These are phyloP conservation scores for Myotis lucifugus DNA, from an alignment of 2,113 vertebrate genomes.

Conservation along the genomic window DNA sequence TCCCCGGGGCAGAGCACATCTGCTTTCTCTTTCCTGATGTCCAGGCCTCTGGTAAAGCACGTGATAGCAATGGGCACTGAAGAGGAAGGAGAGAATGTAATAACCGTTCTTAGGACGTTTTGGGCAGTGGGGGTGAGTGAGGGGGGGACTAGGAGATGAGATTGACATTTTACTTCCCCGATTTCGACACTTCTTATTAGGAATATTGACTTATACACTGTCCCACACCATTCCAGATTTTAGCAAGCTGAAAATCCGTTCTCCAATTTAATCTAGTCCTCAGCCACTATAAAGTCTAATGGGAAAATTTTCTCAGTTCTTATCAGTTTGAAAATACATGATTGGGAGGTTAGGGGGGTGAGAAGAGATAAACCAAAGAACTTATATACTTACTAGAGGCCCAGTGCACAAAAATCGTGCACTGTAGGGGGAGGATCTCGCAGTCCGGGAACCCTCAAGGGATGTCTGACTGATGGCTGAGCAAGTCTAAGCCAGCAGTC, in stretches of 20 bases:
- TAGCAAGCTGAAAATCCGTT: not conserved
- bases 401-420: too few species aligned
- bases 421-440: too few species aligned
- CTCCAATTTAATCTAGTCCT: conserved; percentile 39
- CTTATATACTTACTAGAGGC: too few species aligned
- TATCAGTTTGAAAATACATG: conserved; percentile 7
- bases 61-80: conserved; percentile 87
- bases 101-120: not conserved
- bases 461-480: too few species aligned
- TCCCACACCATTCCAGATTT: not conserved
- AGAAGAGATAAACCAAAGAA: too few species aligned
- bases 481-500: too few species aligned
- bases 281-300: not conserved
- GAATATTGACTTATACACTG: not conserved
- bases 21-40: conserved; percentile 85
- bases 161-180: not conserved
- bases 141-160: not conserved
- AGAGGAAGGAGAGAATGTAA: conserved; percentile 35
- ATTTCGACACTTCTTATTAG: not conserved
- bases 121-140: not conserved
- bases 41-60: conserved; percentile 90
- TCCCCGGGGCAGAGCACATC: conserved; percentile 91
- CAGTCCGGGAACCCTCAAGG: too few species aligned
- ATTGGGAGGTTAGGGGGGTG: too few species aligned
- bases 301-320: conserved; percentile 4